Base-by-base conservation (phyloP, 1,140 invertebrate species). In the Penaeus chinensis region DNA sequence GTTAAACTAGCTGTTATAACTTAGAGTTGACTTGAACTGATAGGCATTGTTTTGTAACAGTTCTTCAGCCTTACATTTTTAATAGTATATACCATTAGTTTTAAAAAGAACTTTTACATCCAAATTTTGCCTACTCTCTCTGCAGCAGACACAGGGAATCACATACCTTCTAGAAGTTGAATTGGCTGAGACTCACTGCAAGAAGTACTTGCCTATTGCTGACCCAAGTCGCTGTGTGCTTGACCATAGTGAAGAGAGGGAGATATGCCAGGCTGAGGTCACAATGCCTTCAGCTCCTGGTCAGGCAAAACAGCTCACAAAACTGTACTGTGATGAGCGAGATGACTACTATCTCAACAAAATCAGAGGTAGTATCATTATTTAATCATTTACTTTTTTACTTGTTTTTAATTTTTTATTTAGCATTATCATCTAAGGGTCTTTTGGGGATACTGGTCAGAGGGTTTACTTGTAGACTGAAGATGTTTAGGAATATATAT, bases 81-180 rank as follows among this genome's bases (percentile, higher is more conserved):
- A 13, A 74, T 74, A 10, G 11, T 74, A 10, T 74, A 54, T 16
- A 54, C 16, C 54, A 74, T 74, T 74, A 32, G 7, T 42, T 78
- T 78, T 62, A 22, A 63, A 82, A 22, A 11, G 16, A 47, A 32
- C 42, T 82, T 63, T 20, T 69, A 82, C 79, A 62, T 69, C 22
- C 79, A 11, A 82, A 0, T 24, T 69, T 5, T 82, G 60, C 60
- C 27, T 82, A 42, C 79, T 13, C 66, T 20, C 32, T 78, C 63
- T 66, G n/a, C 27, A 54, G 74, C 63, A 37, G 82, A 62, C 47
- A 60, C 61, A 65, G 74, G 83, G n/a, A 19, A 24, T 60, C 61
- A 87, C 42, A 20, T 90, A 90, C 82, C 83, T 85, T 32, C 63
- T 90, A 54, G 89, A 90, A 66, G 42, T 90, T 24, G 89, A 90